A percentile compares a stretch with the other conserved stretches of the same genome.
These are phyloP conservation scores for Bellardia bayeri DNA, from an alignment of 2,888 invertebrate species.

Conservation along the genomic window DNA sequence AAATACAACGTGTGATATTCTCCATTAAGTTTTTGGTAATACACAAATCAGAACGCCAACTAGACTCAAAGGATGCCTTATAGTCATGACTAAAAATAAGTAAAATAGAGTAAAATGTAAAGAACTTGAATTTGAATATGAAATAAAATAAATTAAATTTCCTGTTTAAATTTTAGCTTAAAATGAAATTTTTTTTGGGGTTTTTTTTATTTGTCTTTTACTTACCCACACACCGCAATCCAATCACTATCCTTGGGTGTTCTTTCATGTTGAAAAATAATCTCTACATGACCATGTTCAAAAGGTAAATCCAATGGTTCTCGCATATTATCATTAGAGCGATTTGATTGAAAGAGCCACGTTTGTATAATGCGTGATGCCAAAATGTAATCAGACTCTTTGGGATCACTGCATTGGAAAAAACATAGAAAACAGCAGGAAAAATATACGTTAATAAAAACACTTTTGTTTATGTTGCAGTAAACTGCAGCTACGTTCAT, in stretches of 20 bases:
- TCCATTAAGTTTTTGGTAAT: conserved; percentile 85
- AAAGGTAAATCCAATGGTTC: conserved; percentile 83
- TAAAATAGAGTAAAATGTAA: neutral
- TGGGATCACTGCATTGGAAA: conserved; percentile 78
- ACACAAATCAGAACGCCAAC: conserved; percentile 88
- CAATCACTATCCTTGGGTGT: conserved; percentile 81
- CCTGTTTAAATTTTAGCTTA: neutral
- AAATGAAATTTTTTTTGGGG: neutral
- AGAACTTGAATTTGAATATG: neutral
- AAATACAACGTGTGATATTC: conserved; percentile 86
- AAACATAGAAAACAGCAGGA: neutral
- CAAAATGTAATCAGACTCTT: conserved; percentile 83
- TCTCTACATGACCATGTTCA: conserved; percentile 84
- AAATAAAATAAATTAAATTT: neutral
- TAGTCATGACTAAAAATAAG: conserved; percentile 81
- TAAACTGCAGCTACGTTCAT: too few relatives aligned
- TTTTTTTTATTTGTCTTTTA: conserved; percentile 15
- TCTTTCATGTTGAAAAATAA: conserved; percentile 84
- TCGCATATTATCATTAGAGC: conserved; percentile 82
- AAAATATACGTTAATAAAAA: neutral
- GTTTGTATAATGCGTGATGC: conserved; percentile 84
- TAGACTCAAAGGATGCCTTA: conserved; percentile 85
- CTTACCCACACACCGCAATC: conserved; percentile 84
- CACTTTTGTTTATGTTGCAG: neutral
- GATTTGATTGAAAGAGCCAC: conserved; percentile 84